phyloP scores from a whole-genome alignment of 2,888 invertebrate species.

The Nemapogon koenigi region DNA sequence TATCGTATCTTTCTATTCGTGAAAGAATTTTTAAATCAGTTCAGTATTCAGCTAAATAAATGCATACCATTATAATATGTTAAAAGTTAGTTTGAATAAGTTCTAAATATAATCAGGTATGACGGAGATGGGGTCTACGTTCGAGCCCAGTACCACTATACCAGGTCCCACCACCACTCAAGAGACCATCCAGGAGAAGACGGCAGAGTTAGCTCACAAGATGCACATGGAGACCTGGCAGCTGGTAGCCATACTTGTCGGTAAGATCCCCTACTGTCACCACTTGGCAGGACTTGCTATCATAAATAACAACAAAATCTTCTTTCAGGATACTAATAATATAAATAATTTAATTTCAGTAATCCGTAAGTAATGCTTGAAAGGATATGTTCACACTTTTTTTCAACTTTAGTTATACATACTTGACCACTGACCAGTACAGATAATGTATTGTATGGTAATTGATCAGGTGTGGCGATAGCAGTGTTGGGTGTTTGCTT shows the following conservation, averaged over 20 bases:
- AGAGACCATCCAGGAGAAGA: constrained; percentile 61
- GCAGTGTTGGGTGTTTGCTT: constrained; percentile 86
- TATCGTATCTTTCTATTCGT: too few species aligned
- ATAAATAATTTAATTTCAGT: too few species aligned
- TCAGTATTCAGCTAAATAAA: constrained; percentile 1
- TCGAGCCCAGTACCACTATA: constrained; percentile 16
- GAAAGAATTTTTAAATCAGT: too few species aligned
- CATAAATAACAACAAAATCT: constrained; percentile 1
- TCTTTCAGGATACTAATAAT: constrained; percentile 25
- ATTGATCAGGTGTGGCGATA: constrained; percentile 69
- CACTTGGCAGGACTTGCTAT: too few species aligned
- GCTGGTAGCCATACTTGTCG: constrained; percentile 83
- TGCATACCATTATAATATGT: constrained; percentile 2
- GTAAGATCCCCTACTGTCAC: constrained; percentile 38
- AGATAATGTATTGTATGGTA: neutral
- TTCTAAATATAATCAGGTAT: constrained; percentile 12
- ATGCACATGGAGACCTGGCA: constrained; percentile 86
- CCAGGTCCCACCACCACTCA: constrained; percentile 34
- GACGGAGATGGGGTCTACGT: constrained; percentile 19
- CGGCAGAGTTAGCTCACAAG: constrained; percentile 70
- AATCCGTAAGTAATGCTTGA: neutral
- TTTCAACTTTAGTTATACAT: too few species aligned
- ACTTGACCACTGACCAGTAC: neutral
- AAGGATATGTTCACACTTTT: neutral
- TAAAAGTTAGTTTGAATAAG: too few species aligned